These are phyloP conservation scores for Asteroscopus sphinx DNA, from an alignment of 2,888 invertebrate species.

Conservation along the genomic window DNA sequence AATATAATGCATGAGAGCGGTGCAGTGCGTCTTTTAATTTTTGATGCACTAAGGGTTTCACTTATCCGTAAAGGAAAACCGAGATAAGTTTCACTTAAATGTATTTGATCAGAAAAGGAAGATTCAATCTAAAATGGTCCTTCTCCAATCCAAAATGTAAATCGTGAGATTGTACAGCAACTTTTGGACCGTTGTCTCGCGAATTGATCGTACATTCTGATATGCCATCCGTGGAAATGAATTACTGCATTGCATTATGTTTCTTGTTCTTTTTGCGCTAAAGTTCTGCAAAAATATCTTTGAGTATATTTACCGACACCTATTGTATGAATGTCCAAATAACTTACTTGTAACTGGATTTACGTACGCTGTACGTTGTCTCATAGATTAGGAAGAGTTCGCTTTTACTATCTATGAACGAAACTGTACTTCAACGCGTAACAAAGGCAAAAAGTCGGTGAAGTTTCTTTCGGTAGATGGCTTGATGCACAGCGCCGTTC, in stretches of 20 bases:
- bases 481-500: constrained; percentile 50
- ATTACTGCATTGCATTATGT: constrained; percentile 17
- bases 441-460: constrained; percentile 42
- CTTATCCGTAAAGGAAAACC: background rate
- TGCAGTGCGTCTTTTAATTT: background rate
- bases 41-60: background rate
- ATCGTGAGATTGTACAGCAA: constrained; percentile 20
- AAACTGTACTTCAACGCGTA: constrained; percentile 27
- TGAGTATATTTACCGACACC: background rate
- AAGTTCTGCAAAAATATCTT: constrained; percentile 9
- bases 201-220: constrained; percentile 31
- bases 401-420: constrained; percentile 40
- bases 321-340: background rate
- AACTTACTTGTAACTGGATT: background rate
- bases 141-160: constrained; percentile 3
- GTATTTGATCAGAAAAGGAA: background rate
- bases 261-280: constrained; percentile 21
- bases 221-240: constrained; percentile 33
- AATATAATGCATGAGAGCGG: background rate
- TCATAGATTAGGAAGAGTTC: constrained; percentile 13
- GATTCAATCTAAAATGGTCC: constrained; percentile 5
- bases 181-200: constrained; percentile 22
- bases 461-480: constrained; percentile 55
- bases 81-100: background rate
- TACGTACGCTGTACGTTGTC: constrained; percentile 3